These are phyloP conservation scores for Hycleus phaleratus DNA, from an alignment of 1,140 invertebrate genomes.

Conservation along the genomic window DNA sequence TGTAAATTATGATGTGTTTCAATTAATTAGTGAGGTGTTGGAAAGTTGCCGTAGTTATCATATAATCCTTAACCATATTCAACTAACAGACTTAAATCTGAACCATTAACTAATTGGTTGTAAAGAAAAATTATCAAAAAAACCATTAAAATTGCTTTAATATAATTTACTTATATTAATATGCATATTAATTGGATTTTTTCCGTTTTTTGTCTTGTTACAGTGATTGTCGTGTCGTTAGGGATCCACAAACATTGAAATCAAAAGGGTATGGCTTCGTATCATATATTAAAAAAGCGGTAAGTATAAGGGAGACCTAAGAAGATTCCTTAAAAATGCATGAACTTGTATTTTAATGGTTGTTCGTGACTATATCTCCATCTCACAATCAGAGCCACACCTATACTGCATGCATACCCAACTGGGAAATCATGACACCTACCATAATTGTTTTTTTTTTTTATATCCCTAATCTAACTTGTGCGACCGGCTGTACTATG, in stretches of 20 bases:
- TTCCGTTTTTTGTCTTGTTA: conserved; percentile 17
- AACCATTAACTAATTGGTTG: too few species aligned
- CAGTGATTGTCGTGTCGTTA: conserved; percentile 91
- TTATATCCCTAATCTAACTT: conserved; percentile 22
- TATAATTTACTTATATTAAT: too few species aligned
- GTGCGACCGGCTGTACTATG: conserved; percentile 11
- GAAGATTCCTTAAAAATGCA: not conserved
- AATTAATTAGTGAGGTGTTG: too few species aligned
- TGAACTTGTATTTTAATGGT: conserved; percentile 9
- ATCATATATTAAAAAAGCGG: conserved; percentile 95
- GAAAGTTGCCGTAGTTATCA: too few species aligned
- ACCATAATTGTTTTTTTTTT: conserved; percentile 21
- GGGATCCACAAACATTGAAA: conserved; percentile 96
- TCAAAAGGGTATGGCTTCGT: conserved; percentile 99
- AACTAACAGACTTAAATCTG: too few species aligned
- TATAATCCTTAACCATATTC: too few species aligned
- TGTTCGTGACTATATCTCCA: conserved; percentile 13
- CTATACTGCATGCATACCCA: conserved; percentile 15
- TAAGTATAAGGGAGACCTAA: conserved; percentile 24
- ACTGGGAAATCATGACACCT: conserved; percentile 23
- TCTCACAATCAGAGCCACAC: conserved; percentile 11
- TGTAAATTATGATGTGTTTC: too few species aligned
- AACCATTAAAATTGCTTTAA: too few species aligned
- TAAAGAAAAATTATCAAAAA: too few species aligned
- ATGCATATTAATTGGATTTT: too few species aligned